These are phyloP conservation scores for Pasiphila rectangulata DNA, from an alignment of 2,888 invertebrate genomes.

Conservation along the genomic window DNA sequence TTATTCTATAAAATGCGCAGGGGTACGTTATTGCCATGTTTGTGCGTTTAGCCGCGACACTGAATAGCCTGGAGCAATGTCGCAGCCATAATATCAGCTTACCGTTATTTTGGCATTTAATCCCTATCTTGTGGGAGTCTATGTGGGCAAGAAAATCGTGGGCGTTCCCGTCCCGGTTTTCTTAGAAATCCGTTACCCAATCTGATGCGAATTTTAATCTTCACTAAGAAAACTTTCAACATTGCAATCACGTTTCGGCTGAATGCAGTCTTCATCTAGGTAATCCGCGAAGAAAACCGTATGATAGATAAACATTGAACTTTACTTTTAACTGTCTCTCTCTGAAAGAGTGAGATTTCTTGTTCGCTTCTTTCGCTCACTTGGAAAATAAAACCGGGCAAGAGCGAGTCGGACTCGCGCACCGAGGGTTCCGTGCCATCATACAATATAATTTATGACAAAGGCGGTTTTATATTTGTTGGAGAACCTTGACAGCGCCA, in stretches of 20 bases:
- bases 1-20: constrained; percentile 23
- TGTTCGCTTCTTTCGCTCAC: no score
- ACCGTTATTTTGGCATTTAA: constrained; percentile 49
- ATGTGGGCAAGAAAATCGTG: constrained; percentile 39
- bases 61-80: constrained; percentile 20
- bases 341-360: no score
- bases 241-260: constrained; percentile 15
- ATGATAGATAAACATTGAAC: no score
- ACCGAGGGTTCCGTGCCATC: no score
- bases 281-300: background rate
- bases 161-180: constrained; percentile 52
- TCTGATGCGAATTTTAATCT: constrained; percentile 40
- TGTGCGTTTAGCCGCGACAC: constrained; percentile 21
- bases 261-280: constrained; percentile 8
- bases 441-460: no score
- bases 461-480: no score
- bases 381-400: no score
- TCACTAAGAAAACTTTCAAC: constrained; percentile 18
- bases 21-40: constrained; percentile 17
- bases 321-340: no score
- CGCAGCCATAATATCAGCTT: constrained; percentile 21
- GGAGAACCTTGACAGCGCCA: no score
- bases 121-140: constrained; percentile 48
- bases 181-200: constrained; percentile 39
- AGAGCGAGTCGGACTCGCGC: no score